Percentiles rank a stretch among this genome's conserved stretches.
Conservation (phyloP, 1,140 invertebrate species). For the Acyrthosiphon pisum region DNA sequence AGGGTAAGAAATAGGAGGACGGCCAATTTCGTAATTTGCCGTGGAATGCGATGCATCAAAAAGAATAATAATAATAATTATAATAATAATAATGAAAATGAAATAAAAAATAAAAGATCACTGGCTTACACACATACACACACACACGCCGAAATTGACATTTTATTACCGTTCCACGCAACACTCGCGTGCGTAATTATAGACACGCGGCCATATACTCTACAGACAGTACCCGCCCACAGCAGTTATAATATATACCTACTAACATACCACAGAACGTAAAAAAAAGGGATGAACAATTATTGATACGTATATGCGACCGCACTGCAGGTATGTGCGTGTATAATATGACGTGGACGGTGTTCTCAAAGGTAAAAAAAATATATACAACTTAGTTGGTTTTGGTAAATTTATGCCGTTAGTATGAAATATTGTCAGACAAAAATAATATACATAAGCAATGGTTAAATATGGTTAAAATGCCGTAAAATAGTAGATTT, state of each 20-base stretch:
- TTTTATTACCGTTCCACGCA: constrained; percentile 40
- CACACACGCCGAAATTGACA: not conserved
- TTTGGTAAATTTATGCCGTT: not conserved
- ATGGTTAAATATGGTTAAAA: no score
- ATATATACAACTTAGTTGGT: not conserved
- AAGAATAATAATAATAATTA: not conserved
- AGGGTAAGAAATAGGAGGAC: not conserved
- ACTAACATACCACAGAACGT: not conserved
- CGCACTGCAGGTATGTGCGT: not conserved
- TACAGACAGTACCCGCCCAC: constrained; percentile 34
- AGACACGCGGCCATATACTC: not conserved
- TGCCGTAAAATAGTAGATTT: no score
- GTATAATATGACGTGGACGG: not conserved
- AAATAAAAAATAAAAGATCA: constrained; percentile 17
- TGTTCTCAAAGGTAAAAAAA: not conserved
- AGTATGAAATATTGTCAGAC: not conserved
- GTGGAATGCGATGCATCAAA: not conserved
- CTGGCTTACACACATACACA: not conserved
- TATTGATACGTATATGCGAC: not conserved
- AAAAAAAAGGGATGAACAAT: constrained; percentile 20
- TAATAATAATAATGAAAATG: constrained; percentile 1
- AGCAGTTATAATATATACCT: constrained; percentile 14
- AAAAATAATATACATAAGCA: no score
- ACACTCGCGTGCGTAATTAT: constrained; percentile 7
- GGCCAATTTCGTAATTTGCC: not conserved